These are phyloP conservation scores for Syrrhaptes paradoxus DNA, from an alignment of 2,113 vertebrate genomes.

Conservation along the genomic window DNA sequence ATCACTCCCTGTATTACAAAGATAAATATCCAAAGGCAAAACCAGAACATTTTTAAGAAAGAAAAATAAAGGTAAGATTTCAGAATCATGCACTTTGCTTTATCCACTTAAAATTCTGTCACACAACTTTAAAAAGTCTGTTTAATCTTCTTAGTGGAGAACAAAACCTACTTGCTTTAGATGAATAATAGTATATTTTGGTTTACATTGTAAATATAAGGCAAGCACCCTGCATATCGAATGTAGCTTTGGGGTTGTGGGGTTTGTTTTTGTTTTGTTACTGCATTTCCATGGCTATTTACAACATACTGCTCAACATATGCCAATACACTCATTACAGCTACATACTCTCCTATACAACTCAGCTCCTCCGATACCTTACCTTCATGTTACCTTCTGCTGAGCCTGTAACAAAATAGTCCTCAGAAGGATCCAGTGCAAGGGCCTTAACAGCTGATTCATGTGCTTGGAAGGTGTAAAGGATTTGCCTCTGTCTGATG, in stretches of 20 bases:
- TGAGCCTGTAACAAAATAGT: conserved; percentile 94
- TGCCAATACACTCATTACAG: neutral
- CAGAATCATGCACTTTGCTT: neutral
- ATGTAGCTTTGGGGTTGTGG: neutral
- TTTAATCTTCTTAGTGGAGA: neutral
- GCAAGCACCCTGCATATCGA: neutral
- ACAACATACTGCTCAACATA: neutral
- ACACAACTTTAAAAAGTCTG: neutral
- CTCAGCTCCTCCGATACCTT: neutral
- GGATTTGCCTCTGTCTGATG: conserved; percentile 91
- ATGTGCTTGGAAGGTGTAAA: conserved; percentile 95
- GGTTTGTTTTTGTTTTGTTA: neutral
- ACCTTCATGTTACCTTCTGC: conserved; percentile 99
- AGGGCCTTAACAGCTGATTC: conserved; percentile 96
- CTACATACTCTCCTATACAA: neutral
- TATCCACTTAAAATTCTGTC: neutral
- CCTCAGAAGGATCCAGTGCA: conserved; percentile 88
- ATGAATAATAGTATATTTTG: neutral
- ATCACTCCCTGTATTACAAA: neutral
- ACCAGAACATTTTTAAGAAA: neutral
- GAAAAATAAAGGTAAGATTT: neutral
- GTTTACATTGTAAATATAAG: neutral
- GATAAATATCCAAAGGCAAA: neutral
- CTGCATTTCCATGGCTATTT: neutral
- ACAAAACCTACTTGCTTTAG: neutral